These are phyloP conservation scores for Hanleya hanleyi DNA, from an alignment of 2,888 invertebrate genomes.

Conservation along the genomic window DNA sequence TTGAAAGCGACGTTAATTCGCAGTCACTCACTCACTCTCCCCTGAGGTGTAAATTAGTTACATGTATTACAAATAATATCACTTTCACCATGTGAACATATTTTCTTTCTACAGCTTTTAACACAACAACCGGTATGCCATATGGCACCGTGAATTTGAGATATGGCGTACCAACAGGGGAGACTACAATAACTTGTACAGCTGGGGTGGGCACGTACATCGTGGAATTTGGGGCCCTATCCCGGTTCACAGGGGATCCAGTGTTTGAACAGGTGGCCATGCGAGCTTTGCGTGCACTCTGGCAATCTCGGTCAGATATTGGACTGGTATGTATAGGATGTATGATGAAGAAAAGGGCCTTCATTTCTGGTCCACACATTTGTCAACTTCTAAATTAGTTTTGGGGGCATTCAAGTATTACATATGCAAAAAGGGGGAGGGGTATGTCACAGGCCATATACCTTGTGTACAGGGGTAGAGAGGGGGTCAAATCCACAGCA, in stretches of 20 bases:
- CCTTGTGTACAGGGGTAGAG: too few relatives aligned
- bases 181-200: slow-evolving; percentile 97
- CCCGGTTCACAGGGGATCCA: slow-evolving; percentile 88
- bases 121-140: slow-evolving; percentile 88
- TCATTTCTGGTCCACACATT: too few relatives aligned
- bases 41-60: too few relatives aligned
- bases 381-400: too few relatives aligned
- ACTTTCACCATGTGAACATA: background rate
- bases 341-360: too few relatives aligned
- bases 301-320: slow-evolving; percentile 88
- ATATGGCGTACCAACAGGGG: slow-evolving; percentile 93
- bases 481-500: too few relatives aligned
- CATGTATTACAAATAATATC: too few relatives aligned
- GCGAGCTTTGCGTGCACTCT: slow-evolving; percentile 91
- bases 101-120: slow-evolving; percentile 70
- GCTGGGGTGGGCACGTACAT: slow-evolving; percentile 98
- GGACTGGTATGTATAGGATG: slow-evolving; percentile 75
- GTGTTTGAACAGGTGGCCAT: slow-evolving; percentile 93
- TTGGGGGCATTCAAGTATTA: too few relatives aligned
- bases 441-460: too few relatives aligned
- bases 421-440: too few relatives aligned
- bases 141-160: slow-evolving; percentile 96
- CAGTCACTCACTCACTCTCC: too few relatives aligned
- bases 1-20: too few relatives aligned
- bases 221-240: slow-evolving; percentile 95